Percentiles rank a stretch among this genome's conserved stretches.
These are phyloP conservation scores for Microhierax caerulescens DNA, from an alignment of 2,797 vertebrate genomes.

Conservation along the genomic window DNA sequence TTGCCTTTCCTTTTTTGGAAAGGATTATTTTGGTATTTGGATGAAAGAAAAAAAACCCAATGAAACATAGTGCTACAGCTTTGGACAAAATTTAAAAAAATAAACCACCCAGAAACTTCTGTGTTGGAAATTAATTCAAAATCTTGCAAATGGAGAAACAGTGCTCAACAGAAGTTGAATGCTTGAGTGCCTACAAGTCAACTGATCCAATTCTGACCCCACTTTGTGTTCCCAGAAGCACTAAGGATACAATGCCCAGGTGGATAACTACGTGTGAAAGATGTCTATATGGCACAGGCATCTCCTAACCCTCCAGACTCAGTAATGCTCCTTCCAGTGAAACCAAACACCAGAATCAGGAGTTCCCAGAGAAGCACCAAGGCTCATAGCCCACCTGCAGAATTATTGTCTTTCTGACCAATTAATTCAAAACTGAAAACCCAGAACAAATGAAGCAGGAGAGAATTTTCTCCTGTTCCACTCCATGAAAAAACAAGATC, in stretches of 20 bases:
- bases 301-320: background rate
- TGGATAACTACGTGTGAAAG: background rate
- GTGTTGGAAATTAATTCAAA: background rate
- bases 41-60: background rate
- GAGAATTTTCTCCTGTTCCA: background rate
- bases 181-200: background rate
- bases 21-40: background rate
- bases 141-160: background rate
- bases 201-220: background rate
- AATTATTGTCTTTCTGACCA: background rate
- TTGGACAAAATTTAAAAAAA: background rate
- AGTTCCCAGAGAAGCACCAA: background rate
- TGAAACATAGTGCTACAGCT: background rate
- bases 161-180: background rate
- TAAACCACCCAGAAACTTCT: background rate
- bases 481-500: background rate
- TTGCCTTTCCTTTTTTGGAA: background rate
- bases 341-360: background rate
- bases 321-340: background rate
- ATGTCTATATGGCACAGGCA: fast-evolving
- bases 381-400: background rate
- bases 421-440: background rate
- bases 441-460: background rate
- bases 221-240: background rate
- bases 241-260: background rate